A percentile compares a stretch with the other conserved stretches of the same genome.
Evolutionary conservation across 2,797 vertebrate species (phyloP).

Genomic region (Dendrocincla fuliginosa): DNA sequence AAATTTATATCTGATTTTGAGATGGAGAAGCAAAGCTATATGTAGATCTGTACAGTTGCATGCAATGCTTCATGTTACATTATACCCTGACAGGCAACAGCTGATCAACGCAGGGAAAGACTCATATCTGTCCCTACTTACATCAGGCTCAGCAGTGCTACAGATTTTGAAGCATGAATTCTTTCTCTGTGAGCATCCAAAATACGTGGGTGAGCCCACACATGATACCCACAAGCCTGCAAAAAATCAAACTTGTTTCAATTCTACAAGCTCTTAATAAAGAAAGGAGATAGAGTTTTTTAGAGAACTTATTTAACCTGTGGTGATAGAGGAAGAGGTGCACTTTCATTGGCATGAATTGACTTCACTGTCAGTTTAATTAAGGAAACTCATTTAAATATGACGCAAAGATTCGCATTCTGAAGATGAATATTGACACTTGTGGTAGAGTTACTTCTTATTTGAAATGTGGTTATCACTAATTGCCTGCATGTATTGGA

Average conservation of each 20-base stretch:
- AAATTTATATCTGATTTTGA: background rate
- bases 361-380: constrained; percentile 6
- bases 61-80: background rate
- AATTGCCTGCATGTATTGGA: constrained; percentile 9
- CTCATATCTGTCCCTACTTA: background rate
- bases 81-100: background rate
- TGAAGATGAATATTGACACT: constrained; percentile 21
- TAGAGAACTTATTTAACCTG: background rate
- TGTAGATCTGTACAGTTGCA: background rate
- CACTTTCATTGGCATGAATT: background rate
- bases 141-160: background rate
- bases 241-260: background rate
- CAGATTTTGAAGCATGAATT: background rate
- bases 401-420: background rate
- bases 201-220: fast-evolving
- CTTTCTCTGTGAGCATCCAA: background rate
- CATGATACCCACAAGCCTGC: background rate
- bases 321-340: background rate
- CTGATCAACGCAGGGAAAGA: background rate
- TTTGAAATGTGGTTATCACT: constrained; percentile 17
- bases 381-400: constrained; percentile 35
- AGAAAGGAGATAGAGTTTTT: background rate
- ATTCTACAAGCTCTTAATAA: background rate
- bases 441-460: background rate
- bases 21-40: background rate